Base-by-base conservation (phyloP, 2,888 invertebrate genomes). In the Dasypolia templi region DNA sequence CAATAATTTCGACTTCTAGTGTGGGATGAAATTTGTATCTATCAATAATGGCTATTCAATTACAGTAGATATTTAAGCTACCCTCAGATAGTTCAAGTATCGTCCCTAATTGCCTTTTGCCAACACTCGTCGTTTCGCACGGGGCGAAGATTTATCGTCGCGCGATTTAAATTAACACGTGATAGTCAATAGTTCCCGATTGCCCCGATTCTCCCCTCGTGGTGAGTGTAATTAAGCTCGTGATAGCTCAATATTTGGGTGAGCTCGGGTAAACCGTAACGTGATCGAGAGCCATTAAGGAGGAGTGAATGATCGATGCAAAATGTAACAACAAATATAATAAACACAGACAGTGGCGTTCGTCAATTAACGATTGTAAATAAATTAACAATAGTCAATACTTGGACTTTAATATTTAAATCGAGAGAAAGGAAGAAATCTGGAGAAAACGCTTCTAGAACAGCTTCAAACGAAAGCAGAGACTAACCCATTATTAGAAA, bases 91-190 rank as follows among this genome's bases (percentile, higher is more conserved):
- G 86, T 88, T 86, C 62, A 84, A 87, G 87, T 89, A 91, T 91
- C 91, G 91, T 91, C 91, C 82, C 77, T 89, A 91, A 91, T 91
- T 90, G 89, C 89, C 84, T 83, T 82, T 84, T 83, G 82, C 82
- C 84, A 89, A 90, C 93, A 94, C 92, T 89, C 90, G 91, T 83
- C 81, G 87, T 86, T 92, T 95, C 94, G 92, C 95, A 95, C 93
- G 94, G 92, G 88, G 88, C 69, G 91, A 93, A 94, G 94, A 95
- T 94, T 94, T 94, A 95, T 95, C 91, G 92, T 83, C 85, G 88
- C 86, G 86, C 90, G 72, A 90, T 94, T 94, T 94, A 94, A 94
- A 94, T 94, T 94, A 94, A 90, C 94, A 92, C 92, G 88, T 92
- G 88, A 93, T 93, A 92, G 89, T 89, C 90, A 89, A 91, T 88